Base-by-base conservation (phyloP, 2,797 vertebrate species). In the Eidolon dupreanum region DNA sequence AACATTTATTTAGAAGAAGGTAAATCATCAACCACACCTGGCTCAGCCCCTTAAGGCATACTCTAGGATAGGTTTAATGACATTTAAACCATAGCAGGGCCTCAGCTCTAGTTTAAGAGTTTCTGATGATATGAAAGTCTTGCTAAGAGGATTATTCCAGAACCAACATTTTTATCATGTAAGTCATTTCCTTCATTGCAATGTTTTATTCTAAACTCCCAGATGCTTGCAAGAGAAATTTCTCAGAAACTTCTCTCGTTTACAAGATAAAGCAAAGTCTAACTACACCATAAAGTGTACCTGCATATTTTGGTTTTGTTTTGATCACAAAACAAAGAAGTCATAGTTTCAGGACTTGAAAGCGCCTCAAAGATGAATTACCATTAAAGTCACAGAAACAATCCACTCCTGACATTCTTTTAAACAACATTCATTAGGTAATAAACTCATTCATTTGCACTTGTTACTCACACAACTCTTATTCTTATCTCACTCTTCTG, bases 381-480 rank as follows among this genome's bases (percentile, higher is more conserved):
- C 78, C 73, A 49, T 12, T 95, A 53, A 96, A 94, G 70, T 97
- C 95, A 93, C 55, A 66, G 85, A 93, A 96, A 92, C 86, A 95
- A 97, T 86, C 93, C 79, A 57, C 55, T 88, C 77, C 81, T 46
- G 89, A 73, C 65, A 73, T 81, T 92, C 96, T 95, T 92, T 92
- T 91, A 26, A 95, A 97, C 91, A 94, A 95, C 87, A 90, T 77
- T 73, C 77, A 94, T 90, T 66, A 88, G 63, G 59, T 94, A 97
- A 98, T 90, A 96, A 96, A 63, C 81, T 88, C 46, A 22, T 88
- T 97, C 94, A 63, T 97, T 98, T 88, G 90, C 51, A 84, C 93
- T 96, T 71, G 85, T 96, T 97, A 97, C 61, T 57, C 94, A 86
- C 55, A 87, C 73, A 95, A 53, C 92, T 88, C 6, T 46, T 90